These are phyloP conservation scores for Tipula lateralis DNA, from an alignment of 2,888 invertebrate genomes.

Conservation along the genomic window DNA sequence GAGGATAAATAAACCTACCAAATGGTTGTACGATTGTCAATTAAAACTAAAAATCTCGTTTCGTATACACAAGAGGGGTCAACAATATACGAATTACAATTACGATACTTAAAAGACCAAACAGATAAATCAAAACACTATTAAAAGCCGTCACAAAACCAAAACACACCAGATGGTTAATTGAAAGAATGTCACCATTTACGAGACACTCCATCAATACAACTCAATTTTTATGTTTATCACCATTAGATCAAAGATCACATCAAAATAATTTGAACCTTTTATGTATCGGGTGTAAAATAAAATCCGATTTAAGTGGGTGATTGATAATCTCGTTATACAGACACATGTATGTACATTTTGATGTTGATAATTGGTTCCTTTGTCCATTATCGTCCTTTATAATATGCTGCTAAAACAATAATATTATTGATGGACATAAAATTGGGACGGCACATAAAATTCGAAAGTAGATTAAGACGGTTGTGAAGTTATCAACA, in stretches of 20 bases:
- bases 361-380: not conserved
- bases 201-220: not conserved
- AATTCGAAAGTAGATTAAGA: too few relatives aligned
- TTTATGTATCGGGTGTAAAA: not conserved
- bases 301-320: not conserved
- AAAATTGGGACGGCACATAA: not conserved
- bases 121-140: not conserved
- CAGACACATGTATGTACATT: not conserved
- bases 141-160: not conserved
- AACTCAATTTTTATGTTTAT: not conserved
- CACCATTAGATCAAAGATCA: not conserved
- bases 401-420: not conserved
- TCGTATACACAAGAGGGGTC: too few relatives aligned
- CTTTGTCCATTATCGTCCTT: not conserved
- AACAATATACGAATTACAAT: not conserved
- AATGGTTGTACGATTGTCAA: too few relatives aligned
- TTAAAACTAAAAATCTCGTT: too few relatives aligned
- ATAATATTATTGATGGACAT: not conserved
- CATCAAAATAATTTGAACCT: not conserved
- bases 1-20: too few relatives aligned
- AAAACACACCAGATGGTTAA: not conserved
- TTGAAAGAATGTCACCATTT: not conserved
- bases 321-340: not conserved
- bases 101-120: not conserved
- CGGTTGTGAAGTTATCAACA: too few relatives aligned